Percentiles rank a stretch among this genome's conserved stretches.
Conservation (phyloP, 2,888 invertebrate species). For the Neocrepidodera transversa region DNA sequence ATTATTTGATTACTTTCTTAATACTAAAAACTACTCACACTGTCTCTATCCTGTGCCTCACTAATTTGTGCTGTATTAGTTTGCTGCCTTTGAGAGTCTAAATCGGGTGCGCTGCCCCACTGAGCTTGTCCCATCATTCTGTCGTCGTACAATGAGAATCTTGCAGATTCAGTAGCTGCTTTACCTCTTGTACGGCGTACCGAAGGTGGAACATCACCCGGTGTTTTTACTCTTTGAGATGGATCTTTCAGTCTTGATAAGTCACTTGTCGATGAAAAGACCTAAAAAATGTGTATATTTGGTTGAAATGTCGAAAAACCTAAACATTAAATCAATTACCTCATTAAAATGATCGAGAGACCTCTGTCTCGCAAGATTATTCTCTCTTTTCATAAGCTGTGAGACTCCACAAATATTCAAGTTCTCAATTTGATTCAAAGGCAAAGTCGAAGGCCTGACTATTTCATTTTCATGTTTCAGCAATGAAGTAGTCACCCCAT, state of each 20-base stretch:
- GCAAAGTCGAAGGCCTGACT: slow-evolving; percentile 60
- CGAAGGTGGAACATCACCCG: slow-evolving; percentile 82
- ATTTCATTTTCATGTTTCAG: slow-evolving; percentile 49
- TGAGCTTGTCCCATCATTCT: slow-evolving; percentile 74
- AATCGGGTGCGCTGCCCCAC: slow-evolving; percentile 60
- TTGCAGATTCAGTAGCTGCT: slow-evolving; percentile 65
- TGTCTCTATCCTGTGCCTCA: slow-evolving; percentile 55
- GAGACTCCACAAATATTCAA: slow-evolving; percentile 54
- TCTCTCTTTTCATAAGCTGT: slow-evolving; percentile 55
- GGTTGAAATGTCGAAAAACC: background rate
- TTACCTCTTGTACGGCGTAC: slow-evolving; percentile 73
- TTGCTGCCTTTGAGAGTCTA: slow-evolving; percentile 50
- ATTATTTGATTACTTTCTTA: background rate
- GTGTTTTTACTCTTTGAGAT: slow-evolving; percentile 79
- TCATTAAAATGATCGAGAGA: slow-evolving; percentile 80
- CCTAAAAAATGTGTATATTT: slow-evolving; percentile 42
- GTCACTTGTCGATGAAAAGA: slow-evolving; percentile 74
- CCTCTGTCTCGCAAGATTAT: slow-evolving; percentile 66
- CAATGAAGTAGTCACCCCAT: slow-evolving; percentile 63
- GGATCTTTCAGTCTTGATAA: slow-evolving; percentile 74
- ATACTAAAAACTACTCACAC: slow-evolving; percentile 60
- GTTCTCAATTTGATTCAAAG: slow-evolving; percentile 53
- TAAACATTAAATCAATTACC: slow-evolving; percentile 17
- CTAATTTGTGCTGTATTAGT: slow-evolving; percentile 41
- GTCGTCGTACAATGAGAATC: slow-evolving; percentile 88